Conservation (phyloP, 2,113 vertebrate genomes). For the Dunckerocampus dactyliophorus region DNA sequence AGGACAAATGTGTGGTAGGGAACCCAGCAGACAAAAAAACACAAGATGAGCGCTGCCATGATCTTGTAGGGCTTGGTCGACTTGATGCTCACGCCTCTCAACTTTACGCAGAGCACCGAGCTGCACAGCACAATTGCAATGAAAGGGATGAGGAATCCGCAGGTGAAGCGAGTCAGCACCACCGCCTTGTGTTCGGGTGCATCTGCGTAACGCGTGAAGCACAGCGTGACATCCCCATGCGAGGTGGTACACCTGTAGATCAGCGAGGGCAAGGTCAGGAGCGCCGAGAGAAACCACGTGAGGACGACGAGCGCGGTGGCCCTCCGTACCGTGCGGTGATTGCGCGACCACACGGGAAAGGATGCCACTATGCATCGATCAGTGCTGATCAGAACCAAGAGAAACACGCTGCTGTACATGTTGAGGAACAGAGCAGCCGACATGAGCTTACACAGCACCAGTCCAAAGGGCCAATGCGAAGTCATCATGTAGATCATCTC, state of each 20-base stretch:
- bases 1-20: conserved; percentile 81
- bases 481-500: conserved; percentile 57
- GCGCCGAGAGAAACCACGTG: conserved; percentile 75
- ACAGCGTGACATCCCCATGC: conserved; percentile 39
- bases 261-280: conserved; percentile 77
- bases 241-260: conserved; percentile 72
- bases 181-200: conserved; percentile 35
- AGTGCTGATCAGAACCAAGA: conserved; percentile 81
- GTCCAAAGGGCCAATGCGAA: conserved; percentile 80
- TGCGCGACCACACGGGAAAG: conserved; percentile 85
- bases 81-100: conserved; percentile 75
- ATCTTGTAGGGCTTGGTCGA: conserved; percentile 84
- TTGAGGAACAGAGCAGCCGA: conserved; percentile 82
- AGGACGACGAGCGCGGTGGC: conserved; percentile 54
- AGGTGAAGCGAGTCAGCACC: conserved; percentile 71
- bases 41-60: conserved; percentile 77
- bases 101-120: conserved; percentile 67
- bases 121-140: conserved; percentile 78
- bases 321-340: conserved; percentile 69
- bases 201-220: conserved; percentile 71
- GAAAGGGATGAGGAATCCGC: conserved; percentile 79
- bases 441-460: conserved; percentile 79
- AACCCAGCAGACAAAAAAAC: conserved; percentile 87
- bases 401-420: conserved; percentile 87
- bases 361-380: conserved; percentile 80